These are phyloP conservation scores for Pomacea maculata DNA, from an alignment of 1,140 invertebrate genomes.

Conservation along the genomic window DNA sequence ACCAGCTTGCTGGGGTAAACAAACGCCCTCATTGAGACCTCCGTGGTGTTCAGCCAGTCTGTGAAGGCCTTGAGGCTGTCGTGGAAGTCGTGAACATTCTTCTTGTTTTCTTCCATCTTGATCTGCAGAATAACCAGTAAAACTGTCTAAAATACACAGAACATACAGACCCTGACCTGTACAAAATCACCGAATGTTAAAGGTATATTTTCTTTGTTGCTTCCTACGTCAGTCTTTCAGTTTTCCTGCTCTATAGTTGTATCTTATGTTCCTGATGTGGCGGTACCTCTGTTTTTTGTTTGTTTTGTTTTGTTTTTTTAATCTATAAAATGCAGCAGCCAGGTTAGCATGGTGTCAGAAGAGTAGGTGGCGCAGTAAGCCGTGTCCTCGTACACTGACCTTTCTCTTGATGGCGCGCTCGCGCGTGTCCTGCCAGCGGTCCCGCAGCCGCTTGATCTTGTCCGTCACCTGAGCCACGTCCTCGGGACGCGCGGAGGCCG, in stretches of 20 bases:
- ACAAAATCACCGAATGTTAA: no score
- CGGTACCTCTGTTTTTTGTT: no score
- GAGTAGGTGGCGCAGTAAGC: not conserved
- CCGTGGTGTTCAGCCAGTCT: conserved; percentile 94
- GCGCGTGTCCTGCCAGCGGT: conserved; percentile 90
- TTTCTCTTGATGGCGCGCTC: conserved; percentile 85
- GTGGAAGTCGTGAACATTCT: conserved; percentile 97
- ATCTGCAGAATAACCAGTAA: conserved; percentile 68
- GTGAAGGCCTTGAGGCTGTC: conserved; percentile 89
- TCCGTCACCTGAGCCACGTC: conserved; percentile 86
- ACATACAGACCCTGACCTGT: no score
- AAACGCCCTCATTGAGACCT: conserved; percentile 82
- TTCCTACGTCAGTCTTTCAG: no score
- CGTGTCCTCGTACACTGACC: conserved; percentile 35
- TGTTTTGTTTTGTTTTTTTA: no score
- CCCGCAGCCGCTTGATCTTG: conserved; percentile 87
- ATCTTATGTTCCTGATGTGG: no score
- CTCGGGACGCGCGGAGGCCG: conserved; percentile 80
- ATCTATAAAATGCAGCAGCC: no score
- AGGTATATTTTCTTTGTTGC: no score
- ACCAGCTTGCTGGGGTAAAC: conserved; percentile 93
- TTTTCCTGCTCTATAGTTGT: no score
- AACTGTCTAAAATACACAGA: no score
- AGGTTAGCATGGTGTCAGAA: no score
- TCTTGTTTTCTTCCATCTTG: conserved; percentile 95